phyloP scores from a whole-genome alignment of 2,888 invertebrate species.

The Dexiosoma caninum region DNA sequence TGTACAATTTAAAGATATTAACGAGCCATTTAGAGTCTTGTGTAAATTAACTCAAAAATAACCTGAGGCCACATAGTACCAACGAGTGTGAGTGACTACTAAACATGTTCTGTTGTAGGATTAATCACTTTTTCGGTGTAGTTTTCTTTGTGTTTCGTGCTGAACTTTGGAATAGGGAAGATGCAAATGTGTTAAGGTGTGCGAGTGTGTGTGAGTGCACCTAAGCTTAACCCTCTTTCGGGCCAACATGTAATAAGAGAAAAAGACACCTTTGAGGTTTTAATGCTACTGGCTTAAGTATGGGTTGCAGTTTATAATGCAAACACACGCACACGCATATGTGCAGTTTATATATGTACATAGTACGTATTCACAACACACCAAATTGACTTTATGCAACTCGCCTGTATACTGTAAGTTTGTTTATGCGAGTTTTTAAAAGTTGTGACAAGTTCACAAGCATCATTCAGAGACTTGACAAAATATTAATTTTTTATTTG shows the following conservation, averaged over 20 bases:
- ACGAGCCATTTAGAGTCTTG: constrained; percentile 60
- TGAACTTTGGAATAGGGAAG: neutral
- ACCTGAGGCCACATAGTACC: constrained; percentile 39
- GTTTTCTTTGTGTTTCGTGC: constrained; percentile 11
- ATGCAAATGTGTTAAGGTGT: neutral
- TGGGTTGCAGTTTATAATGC: constrained; percentile 28
- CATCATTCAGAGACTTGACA: neutral
- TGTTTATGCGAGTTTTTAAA: neutral
- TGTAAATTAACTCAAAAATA: constrained; percentile 60
- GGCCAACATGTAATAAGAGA: constrained; percentile 45
- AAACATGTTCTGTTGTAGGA: constrained; percentile 2
- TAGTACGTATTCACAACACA: no score
- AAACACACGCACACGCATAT: neutral
- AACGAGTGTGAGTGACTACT: neutral
- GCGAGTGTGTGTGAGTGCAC: neutral
- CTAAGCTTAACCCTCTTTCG: constrained; percentile 44
- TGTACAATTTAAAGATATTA: constrained; percentile 60
- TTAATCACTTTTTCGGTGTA: constrained; percentile 11
- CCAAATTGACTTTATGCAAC: constrained; percentile 29
- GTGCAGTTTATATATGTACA: neutral
- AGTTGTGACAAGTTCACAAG: constrained; percentile 3
- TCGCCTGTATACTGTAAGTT: constrained; percentile 16
- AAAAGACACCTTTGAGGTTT: constrained; percentile 49
- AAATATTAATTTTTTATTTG: neutral
- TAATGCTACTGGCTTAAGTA: constrained; percentile 42